Evolutionary conservation across 2,888 invertebrate genomes (phyloP).

Genomic region (Philonicus albiceps): DNA sequence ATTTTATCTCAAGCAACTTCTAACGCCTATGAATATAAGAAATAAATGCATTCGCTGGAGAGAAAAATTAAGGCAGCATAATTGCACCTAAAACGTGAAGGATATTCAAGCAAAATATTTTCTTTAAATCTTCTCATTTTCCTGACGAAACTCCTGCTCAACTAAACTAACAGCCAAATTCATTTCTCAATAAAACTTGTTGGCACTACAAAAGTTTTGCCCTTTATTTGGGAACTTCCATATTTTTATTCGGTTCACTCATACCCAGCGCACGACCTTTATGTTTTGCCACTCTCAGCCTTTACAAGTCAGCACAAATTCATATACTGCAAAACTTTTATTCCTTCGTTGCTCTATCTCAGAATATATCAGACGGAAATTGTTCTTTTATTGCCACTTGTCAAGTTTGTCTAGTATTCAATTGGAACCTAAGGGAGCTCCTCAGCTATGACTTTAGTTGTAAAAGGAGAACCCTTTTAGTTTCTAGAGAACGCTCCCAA

Average conservation of each 20-base stretch:
- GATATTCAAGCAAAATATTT: background rate
- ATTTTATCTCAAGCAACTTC: too few species aligned
- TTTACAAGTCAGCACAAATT: background rate
- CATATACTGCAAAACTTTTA: background rate
- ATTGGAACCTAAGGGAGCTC: background rate
- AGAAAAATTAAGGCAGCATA: background rate
- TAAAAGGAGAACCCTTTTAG: background rate
- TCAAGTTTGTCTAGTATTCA: background rate
- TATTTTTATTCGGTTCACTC: background rate
- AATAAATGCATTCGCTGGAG: too few species aligned
- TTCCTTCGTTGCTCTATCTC: background rate
- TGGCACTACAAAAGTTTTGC: background rate
- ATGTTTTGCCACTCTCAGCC: background rate
- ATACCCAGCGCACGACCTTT: background rate
- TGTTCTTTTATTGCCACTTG: slow-evolving; percentile 23
- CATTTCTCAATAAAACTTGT: background rate
- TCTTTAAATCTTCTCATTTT: background rate
- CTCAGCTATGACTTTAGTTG: background rate
- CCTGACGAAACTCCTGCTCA: background rate
- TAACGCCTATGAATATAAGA: too few species aligned
- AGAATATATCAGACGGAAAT: slow-evolving; percentile 7
- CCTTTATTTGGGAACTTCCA: background rate
- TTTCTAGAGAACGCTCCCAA: background rate
- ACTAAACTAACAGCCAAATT: background rate
- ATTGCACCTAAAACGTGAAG: background rate